Conservation (phyloP, 2,888 invertebrate genomes). For the Agrilus cyanescens region DNA sequence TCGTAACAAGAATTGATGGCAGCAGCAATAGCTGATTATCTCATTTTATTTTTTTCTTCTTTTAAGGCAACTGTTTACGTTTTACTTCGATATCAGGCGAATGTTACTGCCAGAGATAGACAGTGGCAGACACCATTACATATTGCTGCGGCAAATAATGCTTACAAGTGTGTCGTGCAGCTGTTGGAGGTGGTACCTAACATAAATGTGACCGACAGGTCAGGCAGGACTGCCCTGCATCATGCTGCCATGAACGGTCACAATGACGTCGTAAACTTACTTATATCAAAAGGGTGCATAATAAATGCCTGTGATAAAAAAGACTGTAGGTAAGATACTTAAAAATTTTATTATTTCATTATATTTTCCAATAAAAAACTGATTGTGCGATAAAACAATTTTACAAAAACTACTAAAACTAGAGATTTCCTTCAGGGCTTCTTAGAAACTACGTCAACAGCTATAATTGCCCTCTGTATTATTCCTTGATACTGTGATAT, state of each 20-base stretch:
- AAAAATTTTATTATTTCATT: no score
- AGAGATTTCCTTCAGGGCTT: no score
- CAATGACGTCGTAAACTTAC: slow-evolving; percentile 41
- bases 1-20: no score
- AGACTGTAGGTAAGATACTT: slow-evolving; percentile 29
- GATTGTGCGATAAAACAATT: no score
- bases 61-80: slow-evolving; percentile 37
- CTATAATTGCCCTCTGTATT: no score
- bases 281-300: slow-evolving; percentile 42
- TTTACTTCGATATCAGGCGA: slow-evolving; percentile 43
- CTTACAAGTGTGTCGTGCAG: slow-evolving; percentile 41
- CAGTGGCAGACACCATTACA: slow-evolving; percentile 53
- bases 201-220: slow-evolving; percentile 34
- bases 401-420: no score
- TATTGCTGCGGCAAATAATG: slow-evolving; percentile 49
- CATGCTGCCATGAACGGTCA: slow-evolving; percentile 52
- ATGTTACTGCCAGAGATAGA: slow-evolving; percentile 46
- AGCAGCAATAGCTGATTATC: no score
- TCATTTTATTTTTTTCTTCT: not conserved
- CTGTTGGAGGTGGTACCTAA: slow-evolving; percentile 27
- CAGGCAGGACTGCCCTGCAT: slow-evolving; percentile 49
- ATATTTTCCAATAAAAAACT: no score
- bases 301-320: slow-evolving; percentile 52
- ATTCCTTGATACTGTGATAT: no score
- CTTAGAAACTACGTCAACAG: no score